These are phyloP conservation scores for Eretmocerus hayati DNA, from an alignment of 2,888 invertebrate genomes.

Conservation along the genomic window DNA sequence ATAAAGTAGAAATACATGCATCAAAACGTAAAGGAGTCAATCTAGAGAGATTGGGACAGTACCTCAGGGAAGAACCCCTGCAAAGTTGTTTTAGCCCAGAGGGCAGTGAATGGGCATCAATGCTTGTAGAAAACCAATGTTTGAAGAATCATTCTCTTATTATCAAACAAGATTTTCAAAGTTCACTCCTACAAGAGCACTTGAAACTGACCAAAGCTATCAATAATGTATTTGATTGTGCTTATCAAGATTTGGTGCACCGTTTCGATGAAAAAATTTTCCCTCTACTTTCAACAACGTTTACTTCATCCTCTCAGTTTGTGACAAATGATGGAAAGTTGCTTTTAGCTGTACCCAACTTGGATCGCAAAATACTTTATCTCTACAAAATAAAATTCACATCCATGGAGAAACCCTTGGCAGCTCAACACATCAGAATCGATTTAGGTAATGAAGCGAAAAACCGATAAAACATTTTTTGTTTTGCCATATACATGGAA, in stretches of 20 bases:
- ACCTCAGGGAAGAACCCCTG: conserved; percentile 55
- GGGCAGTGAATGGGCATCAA: conserved; percentile 71
- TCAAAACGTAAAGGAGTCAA: conserved; percentile 51
- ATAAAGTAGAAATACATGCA: conserved; percentile 48
- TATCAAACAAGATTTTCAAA: conserved; percentile 66
- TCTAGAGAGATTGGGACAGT: conserved; percentile 86
- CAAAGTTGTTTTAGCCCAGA: conserved; percentile 65
- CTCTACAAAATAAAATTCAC: conserved; percentile 32
- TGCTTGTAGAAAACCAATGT: conserved; percentile 68
- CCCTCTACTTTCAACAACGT: conserved; percentile 26
- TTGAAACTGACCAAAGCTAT: conserved; percentile 61
- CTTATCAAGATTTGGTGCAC: conserved; percentile 57
- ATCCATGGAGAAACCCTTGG: conserved; percentile 21
- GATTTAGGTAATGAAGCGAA: conserved; percentile 34
- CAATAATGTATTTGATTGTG: conserved; percentile 61
- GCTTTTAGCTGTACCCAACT: conserved; percentile 33
- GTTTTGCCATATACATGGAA: not conserved
- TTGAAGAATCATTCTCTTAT: conserved; percentile 64
- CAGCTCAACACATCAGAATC: conserved; percentile 28
- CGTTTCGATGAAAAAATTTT: conserved; percentile 49
- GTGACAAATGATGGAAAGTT: conserved; percentile 33
- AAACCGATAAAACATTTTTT: not conserved
- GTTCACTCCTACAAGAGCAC: conserved; percentile 77
- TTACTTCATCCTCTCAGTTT: conserved; percentile 34
- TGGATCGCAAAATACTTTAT: conserved; percentile 32